phyloP scores from a whole-genome alignment of 1,140 invertebrate species.

The Uloborus diversus region DNA sequence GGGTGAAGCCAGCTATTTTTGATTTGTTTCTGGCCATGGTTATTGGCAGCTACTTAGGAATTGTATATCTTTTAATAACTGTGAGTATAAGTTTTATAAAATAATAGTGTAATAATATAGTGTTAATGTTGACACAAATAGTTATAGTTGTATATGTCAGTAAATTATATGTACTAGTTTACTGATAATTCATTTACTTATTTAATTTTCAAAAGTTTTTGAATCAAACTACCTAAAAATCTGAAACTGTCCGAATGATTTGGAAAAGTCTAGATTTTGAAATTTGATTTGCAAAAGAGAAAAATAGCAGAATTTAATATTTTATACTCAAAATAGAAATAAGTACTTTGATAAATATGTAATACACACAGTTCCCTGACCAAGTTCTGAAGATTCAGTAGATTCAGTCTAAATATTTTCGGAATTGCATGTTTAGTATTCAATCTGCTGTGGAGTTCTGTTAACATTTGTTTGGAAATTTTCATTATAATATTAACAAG shows the following conservation, averaged over 20 bases:
- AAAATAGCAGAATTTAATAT: no score
- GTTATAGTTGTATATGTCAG: not conserved
- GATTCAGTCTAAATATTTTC: no score
- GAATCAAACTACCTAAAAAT: not conserved
- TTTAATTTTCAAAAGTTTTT: not conserved
- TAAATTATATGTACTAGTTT: not conserved
- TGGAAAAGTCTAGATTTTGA: no score
- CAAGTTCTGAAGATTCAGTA: no score
- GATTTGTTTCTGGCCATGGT: conserved; percentile 90
- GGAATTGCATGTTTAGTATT: no score
- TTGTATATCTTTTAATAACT: conserved; percentile 84
- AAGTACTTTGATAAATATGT: no score
- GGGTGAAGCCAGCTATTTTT: conserved; percentile 97
- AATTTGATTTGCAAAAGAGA: no score
- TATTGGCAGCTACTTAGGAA: conserved; percentile 82
- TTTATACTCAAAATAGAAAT: no score
- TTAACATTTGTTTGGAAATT: no score
- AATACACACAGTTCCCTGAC: no score
- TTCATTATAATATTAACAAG: no score
- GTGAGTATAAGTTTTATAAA: conserved; percentile 63
- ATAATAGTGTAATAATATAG: not conserved
- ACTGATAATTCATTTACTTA: not conserved
- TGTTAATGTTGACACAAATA: not conserved
- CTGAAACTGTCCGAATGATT: not conserved
- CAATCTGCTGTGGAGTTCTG: no score